Conservation (phyloP, 92 coral and sea anemone species). For the Porites evermanni region DNA sequence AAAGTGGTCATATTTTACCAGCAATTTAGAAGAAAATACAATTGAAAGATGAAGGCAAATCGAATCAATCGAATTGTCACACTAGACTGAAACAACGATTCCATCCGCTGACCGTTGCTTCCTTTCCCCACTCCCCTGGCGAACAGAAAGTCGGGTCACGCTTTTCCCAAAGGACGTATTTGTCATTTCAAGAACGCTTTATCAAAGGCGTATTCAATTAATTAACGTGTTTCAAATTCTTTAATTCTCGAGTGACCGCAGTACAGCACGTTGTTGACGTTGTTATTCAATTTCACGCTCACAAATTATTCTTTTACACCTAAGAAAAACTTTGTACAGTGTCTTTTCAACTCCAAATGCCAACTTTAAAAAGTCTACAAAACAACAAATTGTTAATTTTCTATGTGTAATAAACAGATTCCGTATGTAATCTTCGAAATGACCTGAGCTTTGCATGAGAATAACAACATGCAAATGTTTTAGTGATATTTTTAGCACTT, state of each 20-base stretch:
- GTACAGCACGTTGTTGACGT: neutral
- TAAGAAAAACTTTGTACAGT: neutral
- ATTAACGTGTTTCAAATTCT: constrained; percentile 14
- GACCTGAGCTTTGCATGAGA: neutral
- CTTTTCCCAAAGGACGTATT: constrained; percentile 27
- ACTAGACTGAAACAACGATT: neutral
- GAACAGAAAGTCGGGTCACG: neutral
- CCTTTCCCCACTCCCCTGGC: neutral
- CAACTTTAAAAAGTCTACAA: neutral
- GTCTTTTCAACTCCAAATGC: neutral
- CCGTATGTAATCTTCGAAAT: neutral
- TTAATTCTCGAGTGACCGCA: neutral
- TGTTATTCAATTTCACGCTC: neutral
- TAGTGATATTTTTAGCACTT: constrained; percentile 28
- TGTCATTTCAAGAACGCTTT: constrained; percentile 18
- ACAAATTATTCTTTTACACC: neutral
- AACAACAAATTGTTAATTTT: neutral
- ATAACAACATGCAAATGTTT: constrained; percentile 17
- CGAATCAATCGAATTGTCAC: neutral
- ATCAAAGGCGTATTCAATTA: constrained; percentile 1
- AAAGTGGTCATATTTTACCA: constrained; percentile 62
- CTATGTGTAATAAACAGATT: neutral
- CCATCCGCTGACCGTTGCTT: constrained; percentile 6
- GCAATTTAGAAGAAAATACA: too few species aligned
- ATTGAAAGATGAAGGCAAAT: neutral